Conservation (phyloP, 1,140 invertebrate genomes). For the Caenorhabditis latens region DNA sequence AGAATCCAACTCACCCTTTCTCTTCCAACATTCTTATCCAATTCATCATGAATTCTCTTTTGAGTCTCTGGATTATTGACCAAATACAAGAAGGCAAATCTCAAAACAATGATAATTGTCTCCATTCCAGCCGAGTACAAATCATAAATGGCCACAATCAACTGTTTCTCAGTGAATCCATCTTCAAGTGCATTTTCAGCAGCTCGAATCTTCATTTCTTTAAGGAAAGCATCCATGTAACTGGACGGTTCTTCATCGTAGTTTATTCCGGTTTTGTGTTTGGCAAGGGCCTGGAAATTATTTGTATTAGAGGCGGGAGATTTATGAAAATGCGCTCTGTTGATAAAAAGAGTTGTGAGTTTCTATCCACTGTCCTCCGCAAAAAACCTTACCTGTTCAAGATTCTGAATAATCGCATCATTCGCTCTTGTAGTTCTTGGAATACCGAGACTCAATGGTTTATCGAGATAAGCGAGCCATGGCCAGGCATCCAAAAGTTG, state of each 20-base stretch:
- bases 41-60: constrained; percentile 65
- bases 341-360: too few species aligned
- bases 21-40: constrained; percentile 69
- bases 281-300: constrained; percentile 56
- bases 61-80: constrained; percentile 67
- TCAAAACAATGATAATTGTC: constrained; percentile 64
- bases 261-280: constrained; percentile 57
- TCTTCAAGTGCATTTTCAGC: constrained; percentile 30
- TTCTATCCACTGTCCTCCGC: too few species aligned
- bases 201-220: constrained; percentile 56
- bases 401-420: constrained; percentile 42
- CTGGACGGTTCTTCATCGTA: constrained; percentile 60
- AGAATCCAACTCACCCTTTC: constrained; percentile 61
- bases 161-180: constrained; percentile 64
- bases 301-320: too few species aligned
- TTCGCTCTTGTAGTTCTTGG: constrained; percentile 49
- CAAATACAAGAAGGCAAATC: constrained; percentile 59
- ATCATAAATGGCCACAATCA: constrained; percentile 60
- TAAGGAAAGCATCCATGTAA: constrained; percentile 64
- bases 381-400: constrained; percentile 16
- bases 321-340: too few species aligned
- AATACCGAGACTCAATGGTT: constrained; percentile 36
- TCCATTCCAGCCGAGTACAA: constrained; percentile 67
- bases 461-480: constrained; percentile 58
- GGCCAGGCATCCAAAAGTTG: constrained; percentile 47